Evolutionary conservation across 2,113 vertebrate genomes (phyloP).

Genomic region (Hydrochoerus hydrochaeris): DNA sequence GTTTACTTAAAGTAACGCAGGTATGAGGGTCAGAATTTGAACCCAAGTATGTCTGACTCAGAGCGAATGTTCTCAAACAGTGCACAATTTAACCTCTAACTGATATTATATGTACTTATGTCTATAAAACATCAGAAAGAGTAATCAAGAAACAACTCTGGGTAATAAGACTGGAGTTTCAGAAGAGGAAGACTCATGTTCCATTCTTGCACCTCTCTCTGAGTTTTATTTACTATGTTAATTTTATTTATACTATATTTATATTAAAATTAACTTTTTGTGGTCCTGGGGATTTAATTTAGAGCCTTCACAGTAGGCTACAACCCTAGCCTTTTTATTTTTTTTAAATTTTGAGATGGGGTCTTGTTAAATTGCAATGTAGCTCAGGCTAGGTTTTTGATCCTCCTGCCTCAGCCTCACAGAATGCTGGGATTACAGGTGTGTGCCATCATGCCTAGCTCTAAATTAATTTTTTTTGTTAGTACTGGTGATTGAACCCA

Average conservation of each 20-base stretch:
- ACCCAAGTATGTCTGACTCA: background rate
- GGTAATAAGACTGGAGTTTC: background rate
- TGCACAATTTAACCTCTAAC: background rate
- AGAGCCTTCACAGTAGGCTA: background rate
- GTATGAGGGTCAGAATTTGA: background rate
- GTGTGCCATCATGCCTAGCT: background rate
- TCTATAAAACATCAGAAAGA: slow-evolving; percentile 28
- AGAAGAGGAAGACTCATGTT: background rate
- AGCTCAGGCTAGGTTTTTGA: no score
- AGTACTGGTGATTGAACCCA: background rate
- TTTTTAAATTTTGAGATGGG: background rate
- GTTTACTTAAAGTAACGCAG: background rate
- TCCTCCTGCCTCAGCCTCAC: background rate
- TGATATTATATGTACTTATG: background rate
- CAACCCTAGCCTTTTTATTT: background rate
- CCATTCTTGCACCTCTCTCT: slow-evolving; percentile 5
- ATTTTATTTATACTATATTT: background rate
- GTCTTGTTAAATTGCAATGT: background rate
- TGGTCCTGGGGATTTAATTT: background rate
- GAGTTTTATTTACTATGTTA: background rate
- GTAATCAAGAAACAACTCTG: background rate
- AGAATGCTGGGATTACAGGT: background rate
- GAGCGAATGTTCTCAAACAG: background rate
- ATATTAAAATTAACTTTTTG: background rate
- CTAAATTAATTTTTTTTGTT: background rate